Evolutionary conservation across 2,797 vertebrate species (phyloP), one percentile per base, ranked within the genome.

Genomic region (Menidia menidia): DNA sequence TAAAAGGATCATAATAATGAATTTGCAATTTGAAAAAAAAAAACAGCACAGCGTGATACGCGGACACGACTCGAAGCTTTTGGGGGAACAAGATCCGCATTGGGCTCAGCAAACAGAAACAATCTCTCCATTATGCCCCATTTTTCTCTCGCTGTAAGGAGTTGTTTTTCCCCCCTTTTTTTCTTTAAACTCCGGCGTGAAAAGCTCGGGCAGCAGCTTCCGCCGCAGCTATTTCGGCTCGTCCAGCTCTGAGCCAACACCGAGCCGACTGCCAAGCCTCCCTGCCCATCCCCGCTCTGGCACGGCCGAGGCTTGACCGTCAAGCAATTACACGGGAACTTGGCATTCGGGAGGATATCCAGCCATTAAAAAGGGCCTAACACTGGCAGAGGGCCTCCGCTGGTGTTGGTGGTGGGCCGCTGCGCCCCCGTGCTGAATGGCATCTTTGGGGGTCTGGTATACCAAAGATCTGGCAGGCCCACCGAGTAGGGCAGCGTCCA

Each of bases 241-340:
- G 31, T 55, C 64, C 80, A 50, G 11, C 57, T 68, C 81, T 57
- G 0, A 65, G 88, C 89, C 87, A 87, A 88, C 83, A 32, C 73
- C 60, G 6, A 45, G 44, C 32, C 32, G 0, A 19, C 78, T 90
- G 89, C 91, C 90, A 92, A 87, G 65, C 47, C 14, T 57, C n/a
- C 73, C 64, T 51, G 12, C 25, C 61, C 50, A 69, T 68, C 55
- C 64, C n/a, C 3, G 64, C 69, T 80, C 85, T 93, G 92, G 90
- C 88, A 87, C 70, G n/a, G 84, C 60, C 65, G 59, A 31, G 71
- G 85, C 80, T 83, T 88, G 90, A 88, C 89, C 92, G 88, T 92
- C 90, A 89, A 91, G 88, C 68, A 89, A 93, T 93, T 92, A 93
- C 92, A 92, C 75, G 73, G 77, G 81, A 91, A 90, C 91, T 92